Base-by-base conservation (phyloP, 2,113 vertebrate species). In the Muntiacus muntjak region DNA sequence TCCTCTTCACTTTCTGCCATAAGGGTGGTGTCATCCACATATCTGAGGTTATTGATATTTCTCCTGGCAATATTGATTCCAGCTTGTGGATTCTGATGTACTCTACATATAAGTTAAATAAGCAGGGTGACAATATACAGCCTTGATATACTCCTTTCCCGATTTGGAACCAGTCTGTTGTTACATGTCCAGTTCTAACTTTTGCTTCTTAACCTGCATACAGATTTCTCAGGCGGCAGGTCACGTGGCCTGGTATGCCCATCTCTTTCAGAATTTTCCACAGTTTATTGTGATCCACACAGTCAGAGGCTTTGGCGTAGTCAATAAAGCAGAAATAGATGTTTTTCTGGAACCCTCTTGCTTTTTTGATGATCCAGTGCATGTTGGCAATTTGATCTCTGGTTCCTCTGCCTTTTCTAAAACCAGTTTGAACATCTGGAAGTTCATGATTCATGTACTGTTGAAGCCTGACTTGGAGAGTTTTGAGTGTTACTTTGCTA, bases 281-380 rank as follows among this genome's bases (percentile, higher is more conserved):
- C 60, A 67, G 16, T 67, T 67, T 19, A 67, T 67, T 67, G 16
- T 67, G 62, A 67, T n/a, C 62, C 33, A 67, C 33, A 67, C 8
- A 67, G 16, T n/a, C 62, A 67, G 8, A n/a, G 33, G 16, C 33
- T 67, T 67, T 67, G 62, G 62, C 16, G 2, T n/a, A 67, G 62
- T 67, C 62, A 67, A n/a, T n/a, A n/a, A 67, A 67, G 33, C 62
- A n/a, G 62, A n/a, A n/a, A 8, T 67, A n/a, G 33, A 19, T 67
- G 33, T 67, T 67, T 64, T 67, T 67, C 33, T 67, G 62, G 62
- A 67, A 9, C 33, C 8, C 33, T n/a, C 62, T n/a, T n/a, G 33
- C 33, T n/a, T 67, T 67, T n/a, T 10, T 0, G 1, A 10, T 67
- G 62, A n/a, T 67, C 4, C 16, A 67, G 33, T 1, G 16, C 7